Evolutionary conservation across 2,113 vertebrate species (phyloP).

Genomic region (Phaethon lepturus): DNA sequence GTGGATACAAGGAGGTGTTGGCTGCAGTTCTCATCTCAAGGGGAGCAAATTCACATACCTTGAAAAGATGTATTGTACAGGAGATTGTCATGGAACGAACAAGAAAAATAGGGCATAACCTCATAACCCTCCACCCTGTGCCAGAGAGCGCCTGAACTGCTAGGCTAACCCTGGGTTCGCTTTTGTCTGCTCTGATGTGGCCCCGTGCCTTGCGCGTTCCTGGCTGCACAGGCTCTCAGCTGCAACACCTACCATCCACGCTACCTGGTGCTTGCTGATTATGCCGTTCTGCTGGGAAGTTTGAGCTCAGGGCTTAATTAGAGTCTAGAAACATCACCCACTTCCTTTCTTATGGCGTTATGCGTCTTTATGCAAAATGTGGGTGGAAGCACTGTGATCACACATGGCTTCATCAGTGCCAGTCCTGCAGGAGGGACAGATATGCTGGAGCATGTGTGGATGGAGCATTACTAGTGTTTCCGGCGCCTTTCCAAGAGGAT

Average conservation of each 20-base stretch:
- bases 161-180: not conserved
- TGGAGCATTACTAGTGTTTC: not conserved
- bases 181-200: not conserved
- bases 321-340: constrained; percentile 28
- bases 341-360: constrained; percentile 25
- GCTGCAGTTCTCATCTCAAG: not conserved
- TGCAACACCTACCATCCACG: not conserved
- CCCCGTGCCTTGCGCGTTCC: not conserved
- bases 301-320: constrained; percentile 24
- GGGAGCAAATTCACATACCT: not conserved
- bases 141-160: not conserved
- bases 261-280: not conserved
- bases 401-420: not conserved
- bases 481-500: not conserved
- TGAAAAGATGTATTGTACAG: not conserved
- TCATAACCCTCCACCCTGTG: not conserved
- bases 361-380: constrained; percentile 49
- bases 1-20: rapidly evolving
- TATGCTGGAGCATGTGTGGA: not conserved
- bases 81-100: not conserved
- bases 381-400: constrained; percentile 23
- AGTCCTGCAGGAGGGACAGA: not conserved
- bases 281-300: not conserved
- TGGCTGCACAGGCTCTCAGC: not conserved
- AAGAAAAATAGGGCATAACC: not conserved